Base-by-base conservation (phyloP, 1,140 invertebrate genomes). In the Drosophila ercepeae region DNA sequence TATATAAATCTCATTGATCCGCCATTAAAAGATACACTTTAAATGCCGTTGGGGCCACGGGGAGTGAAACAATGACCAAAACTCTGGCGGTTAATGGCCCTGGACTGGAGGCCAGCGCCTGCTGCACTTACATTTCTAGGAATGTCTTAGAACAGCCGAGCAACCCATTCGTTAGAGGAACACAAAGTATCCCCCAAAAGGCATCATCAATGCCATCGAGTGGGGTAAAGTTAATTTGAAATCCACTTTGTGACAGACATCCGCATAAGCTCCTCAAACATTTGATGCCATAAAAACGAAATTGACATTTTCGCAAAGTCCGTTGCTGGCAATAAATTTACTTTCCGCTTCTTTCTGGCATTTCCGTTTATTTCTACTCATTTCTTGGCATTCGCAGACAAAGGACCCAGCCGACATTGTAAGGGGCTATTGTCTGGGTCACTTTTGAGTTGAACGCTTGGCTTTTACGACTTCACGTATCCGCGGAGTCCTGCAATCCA, bases 291-390 rank as follows among this genome's bases (percentile, higher is more conserved):
- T 88, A 72, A 88, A 84, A 86, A 68, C 54, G 69, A 88, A 89
- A 88, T 89, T 88, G 82, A 89, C 82, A 88, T 89, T 88, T 88
- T 82, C 70, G 78, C 71, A 78, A 78, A 82, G 78, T 88, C 70
- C 83, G 74, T 75, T 59, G 74, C 63, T 75, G 83, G 82, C 73
- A 88, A 88, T 88, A 88, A 88, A 88, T 88, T 75, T 67, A 42
- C 39, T 42, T 42, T 42, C 16, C 3, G 45, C 69, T 63, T 49
- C 73, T 63, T 70, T 63, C 60, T 57, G 50, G 45, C 61, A 58
- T 57, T 78, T 77, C 36, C 55, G 55, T 74, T 70, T 53, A 86
- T 77, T 78, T 78, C 49, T 64, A 72, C 69, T 67, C 76, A 79
- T 84, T 76, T 78, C 58, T 73, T 54, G 39, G 39, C 39, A 42